phyloP scores from a whole-genome alignment of 2,113 vertebrate species.

The Ciconia maguari region DNA sequence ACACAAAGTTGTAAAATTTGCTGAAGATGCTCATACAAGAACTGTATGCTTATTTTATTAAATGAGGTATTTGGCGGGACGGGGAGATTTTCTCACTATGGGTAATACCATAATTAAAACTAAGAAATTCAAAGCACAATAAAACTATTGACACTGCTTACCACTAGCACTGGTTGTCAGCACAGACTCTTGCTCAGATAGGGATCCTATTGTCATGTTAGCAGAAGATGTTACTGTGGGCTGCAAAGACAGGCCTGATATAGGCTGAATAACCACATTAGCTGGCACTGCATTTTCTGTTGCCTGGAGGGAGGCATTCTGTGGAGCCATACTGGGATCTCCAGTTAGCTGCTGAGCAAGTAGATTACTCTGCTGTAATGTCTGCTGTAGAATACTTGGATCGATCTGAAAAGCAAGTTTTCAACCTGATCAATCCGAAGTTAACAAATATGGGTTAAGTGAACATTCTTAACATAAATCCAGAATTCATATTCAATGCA shows the following conservation, averaged over 20 bases:
- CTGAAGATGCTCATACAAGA: neutral
- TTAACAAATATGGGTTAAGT: neutral
- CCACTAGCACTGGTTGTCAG: constrained; percentile 71
- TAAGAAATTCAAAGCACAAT: neutral
- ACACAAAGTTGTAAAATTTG: neutral
- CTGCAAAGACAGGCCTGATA: constrained; percentile 88
- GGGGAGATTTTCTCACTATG: neutral
- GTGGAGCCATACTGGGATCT: constrained; percentile 76
- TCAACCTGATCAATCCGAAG: neutral
- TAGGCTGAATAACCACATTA: constrained; percentile 92
- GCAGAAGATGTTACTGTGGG: constrained; percentile 79
- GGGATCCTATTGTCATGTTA: constrained; percentile 81
- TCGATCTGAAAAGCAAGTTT: constrained; percentile 83
- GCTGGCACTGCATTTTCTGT: constrained; percentile 80
- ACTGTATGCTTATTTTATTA: neutral
- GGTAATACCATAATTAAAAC: neutral
- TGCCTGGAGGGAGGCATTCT: constrained; percentile 76
- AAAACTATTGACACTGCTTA: constrained; percentile 11
- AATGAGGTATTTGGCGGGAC: neutral
- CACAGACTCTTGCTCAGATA: constrained; percentile 85
- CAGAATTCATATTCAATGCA: neutral
- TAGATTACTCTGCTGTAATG: constrained; percentile 86
- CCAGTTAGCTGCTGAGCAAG: constrained; percentile 85
- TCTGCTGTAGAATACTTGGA: constrained; percentile 90
- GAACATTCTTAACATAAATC: neutral